Evolutionary conservation across 2,797 vertebrate species (phyloP).

Genomic region (Spheniscus humboldti): DNA sequence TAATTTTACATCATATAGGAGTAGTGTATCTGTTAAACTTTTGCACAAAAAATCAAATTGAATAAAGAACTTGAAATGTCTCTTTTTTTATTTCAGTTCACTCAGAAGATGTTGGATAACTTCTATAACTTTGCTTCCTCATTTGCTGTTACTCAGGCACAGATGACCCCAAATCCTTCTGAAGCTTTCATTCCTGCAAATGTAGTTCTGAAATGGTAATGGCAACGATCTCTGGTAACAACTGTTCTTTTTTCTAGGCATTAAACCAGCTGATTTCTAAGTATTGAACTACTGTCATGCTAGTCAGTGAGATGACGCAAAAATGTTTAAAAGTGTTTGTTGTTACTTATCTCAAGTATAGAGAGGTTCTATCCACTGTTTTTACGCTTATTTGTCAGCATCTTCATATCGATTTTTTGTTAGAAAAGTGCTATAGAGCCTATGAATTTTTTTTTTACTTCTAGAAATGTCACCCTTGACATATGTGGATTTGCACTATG

Average conservation of each 20-base stretch:
- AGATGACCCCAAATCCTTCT: conserved; percentile 90
- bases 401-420: not conserved
- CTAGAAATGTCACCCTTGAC: not conserved
- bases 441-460: not conserved
- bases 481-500: not conserved
- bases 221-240: not conserved
- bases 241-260: not conserved
- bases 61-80: not conserved
- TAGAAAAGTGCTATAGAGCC: not conserved
- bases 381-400: not conserved
- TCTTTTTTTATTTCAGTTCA: conserved; percentile 78
- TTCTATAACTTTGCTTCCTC: conserved; percentile 93
- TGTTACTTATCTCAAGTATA: not conserved
- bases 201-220: conserved; percentile 89
- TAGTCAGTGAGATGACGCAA: not conserved
- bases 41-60: not conserved
- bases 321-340: not conserved
- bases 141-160: conserved; percentile 90
- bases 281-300: not conserved
- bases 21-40: not conserved
- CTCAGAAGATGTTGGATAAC: conserved; percentile 96
- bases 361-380: not conserved
- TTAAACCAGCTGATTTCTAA: not conserved
- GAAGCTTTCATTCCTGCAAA: conserved; percentile 94
- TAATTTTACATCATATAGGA: not conserved